Conservation (phyloP, 2,888 invertebrate genomes). For the Nasonia oneida region DNA sequence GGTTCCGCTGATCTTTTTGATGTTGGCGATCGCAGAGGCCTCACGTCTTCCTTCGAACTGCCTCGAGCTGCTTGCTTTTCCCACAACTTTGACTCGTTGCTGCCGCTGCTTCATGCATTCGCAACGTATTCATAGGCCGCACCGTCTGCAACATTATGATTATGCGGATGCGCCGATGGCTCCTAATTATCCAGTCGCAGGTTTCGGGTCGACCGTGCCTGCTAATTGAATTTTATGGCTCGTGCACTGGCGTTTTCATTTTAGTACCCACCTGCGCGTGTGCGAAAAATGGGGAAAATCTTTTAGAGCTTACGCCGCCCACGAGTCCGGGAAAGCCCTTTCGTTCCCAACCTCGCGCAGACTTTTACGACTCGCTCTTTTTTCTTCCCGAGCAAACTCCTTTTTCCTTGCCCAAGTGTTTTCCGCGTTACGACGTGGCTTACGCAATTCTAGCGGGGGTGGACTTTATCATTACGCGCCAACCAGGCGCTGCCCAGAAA, state of each 20-base stretch:
- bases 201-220: too few species aligned
- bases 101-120: neutral
- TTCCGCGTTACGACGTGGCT: neutral
- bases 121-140: neutral
- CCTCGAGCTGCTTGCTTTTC: neutral
- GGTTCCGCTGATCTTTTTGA: slow-evolving; percentile 30
- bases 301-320: slow-evolving; percentile 23
- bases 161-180: neutral
- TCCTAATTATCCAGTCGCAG: neutral
- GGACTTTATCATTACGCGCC: neutral
- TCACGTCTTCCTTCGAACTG: slow-evolving; percentile 4
- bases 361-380: neutral
- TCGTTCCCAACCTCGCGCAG: neutral
- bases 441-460: neutral
- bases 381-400: neutral
- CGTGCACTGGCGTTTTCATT: neutral
- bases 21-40: slow-evolving; percentile 15
- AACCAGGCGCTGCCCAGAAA: neutral
- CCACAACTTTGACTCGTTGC: neutral
- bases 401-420: neutral
- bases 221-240: neutral
- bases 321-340: neutral
- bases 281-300: slow-evolving; percentile 9
- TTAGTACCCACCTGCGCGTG: neutral
- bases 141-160: neutral